Evolutionary conservation across 2,888 invertebrate species (phyloP), one percentile per base, ranked within the genome.

Genomic region (Entomobrya proxima): DNA sequence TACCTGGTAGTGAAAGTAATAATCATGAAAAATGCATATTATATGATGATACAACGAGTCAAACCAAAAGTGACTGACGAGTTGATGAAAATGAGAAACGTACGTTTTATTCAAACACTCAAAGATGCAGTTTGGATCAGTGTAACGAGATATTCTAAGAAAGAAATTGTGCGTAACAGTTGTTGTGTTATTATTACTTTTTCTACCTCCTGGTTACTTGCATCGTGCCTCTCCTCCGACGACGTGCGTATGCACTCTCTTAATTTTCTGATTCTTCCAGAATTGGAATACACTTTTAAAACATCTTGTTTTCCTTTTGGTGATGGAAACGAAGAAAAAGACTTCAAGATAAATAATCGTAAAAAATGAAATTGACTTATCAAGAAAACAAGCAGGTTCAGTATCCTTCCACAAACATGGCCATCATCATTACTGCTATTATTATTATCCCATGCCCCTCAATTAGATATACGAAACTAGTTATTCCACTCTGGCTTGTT

Each of bases 331-430:
- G 72, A 44, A n/a, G n/a, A n/a, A n/a, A n/a, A n/a, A n/a, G n/a
- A 78, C 72, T 72, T 78, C 78, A 74, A 78, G 78, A 85, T 78
- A 85, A 79, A 85, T 85, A 72, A 85, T 85, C 85, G 72, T 85
- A 85, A 85, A 84, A 83, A 85, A 85, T 52, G 77, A 85, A 87
- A 87, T 87, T 87, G 83, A 87, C 82, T 87, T 85, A 87, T 87
- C 85, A 87, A 87, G 82, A 85, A 85, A 87, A 87, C 85, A 78
- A 87, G 82, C 55, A 82, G 87, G 85, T 85, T 83, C 50, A 52
- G 52, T 78, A 35, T 69, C 47, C 30, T 81, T 64, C 47, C 44
- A 67, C 61, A 37, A 40, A 69, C 69, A 82, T n/a, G 7, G 52
- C 77, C 44, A 87, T 40, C 74, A 24, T 75, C 72, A 85, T 82